Base-by-base conservation (phyloP, 2,797 vertebrate genomes). In the Apogon talboti region DNA sequence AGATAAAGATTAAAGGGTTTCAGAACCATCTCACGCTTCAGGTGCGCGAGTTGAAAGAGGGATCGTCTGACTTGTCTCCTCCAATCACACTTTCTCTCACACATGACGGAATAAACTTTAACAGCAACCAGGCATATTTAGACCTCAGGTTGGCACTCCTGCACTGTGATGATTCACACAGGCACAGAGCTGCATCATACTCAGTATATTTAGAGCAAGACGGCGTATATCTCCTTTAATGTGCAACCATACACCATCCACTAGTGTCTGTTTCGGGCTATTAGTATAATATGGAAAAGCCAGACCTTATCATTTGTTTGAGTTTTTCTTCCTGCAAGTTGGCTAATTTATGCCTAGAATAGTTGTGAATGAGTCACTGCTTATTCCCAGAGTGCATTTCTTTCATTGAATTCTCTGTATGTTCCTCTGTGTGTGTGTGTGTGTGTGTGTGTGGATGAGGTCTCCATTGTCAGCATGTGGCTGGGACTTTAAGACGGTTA, bases 91-190 rank as follows among this genome's bases (percentile, higher is more conserved):
- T 38, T 21, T 40, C 75, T 53, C 7, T 79, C 66, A 37, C 50
- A 69, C 76, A 75, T 53, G 64, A 74, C 64, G 52, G 60, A 18
- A 60, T 64, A 70, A 88, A 85, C 66, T 83, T 84, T 76, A 79
- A 83, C 52, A 77, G 71, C 69, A 45, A 14, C 24, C 56, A 82
- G 63, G 64, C n/a, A 71, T 63, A 79, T 76, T 73, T 75, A 81
- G 67, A 70, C 83, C 35, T 83, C 62, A 48, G 60, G 46, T 57
- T 44, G 35, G 40, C 72, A 45, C 49, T 77, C 15, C 13, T 70
- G 68, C 44, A 68, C 57, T 43, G 57, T 11, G 71, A 66, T 90
- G 89, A 90, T 86, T 88, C 85, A 89, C 66, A 65, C 63, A 74
- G 69, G 57, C 51, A 15, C 13, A 0, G 11, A 77, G 21, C 59